Evolutionary conservation across 2,113 vertebrate species (phyloP).

Genomic region (Acanthisitta chloris): DNA sequence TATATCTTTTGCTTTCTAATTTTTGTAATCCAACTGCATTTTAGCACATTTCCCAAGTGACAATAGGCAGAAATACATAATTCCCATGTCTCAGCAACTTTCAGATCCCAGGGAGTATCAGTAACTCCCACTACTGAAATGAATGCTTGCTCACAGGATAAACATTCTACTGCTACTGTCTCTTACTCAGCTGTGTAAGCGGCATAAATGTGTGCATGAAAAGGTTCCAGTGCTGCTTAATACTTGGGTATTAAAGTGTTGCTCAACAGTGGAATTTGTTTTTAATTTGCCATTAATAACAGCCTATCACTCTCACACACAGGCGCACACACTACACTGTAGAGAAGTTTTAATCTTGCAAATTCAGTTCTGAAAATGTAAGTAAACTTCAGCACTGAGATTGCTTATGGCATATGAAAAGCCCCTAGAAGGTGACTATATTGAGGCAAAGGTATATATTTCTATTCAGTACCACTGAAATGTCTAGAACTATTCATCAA

Average conservation of each 20-base stretch:
- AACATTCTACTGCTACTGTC: neutral
- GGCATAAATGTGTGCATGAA: neutral
- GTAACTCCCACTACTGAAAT: neutral
- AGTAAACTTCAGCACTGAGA: neutral
- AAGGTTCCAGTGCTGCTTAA: neutral
- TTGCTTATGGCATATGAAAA: neutral
- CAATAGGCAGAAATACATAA: neutral
- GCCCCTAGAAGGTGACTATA: neutral
- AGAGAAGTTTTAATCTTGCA: neutral
- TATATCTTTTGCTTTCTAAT: neutral
- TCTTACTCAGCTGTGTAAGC: neutral
- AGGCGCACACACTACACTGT: neutral
- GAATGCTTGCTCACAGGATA: neutral
- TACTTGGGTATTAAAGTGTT: neutral
- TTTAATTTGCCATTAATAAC: neutral
- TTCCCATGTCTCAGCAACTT: neutral
- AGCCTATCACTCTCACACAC: accelerated
- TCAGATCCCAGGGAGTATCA: neutral
- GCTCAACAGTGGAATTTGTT: neutral
- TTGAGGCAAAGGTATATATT: neutral
- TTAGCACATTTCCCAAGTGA: neutral
- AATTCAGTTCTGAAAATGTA: neutral
- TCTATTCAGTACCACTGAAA: neutral
- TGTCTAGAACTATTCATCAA: neutral
- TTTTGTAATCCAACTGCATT: neutral